Evolutionary conservation across 2,113 vertebrate genomes (phyloP).

Genomic region (Rana temporaria): DNA sequence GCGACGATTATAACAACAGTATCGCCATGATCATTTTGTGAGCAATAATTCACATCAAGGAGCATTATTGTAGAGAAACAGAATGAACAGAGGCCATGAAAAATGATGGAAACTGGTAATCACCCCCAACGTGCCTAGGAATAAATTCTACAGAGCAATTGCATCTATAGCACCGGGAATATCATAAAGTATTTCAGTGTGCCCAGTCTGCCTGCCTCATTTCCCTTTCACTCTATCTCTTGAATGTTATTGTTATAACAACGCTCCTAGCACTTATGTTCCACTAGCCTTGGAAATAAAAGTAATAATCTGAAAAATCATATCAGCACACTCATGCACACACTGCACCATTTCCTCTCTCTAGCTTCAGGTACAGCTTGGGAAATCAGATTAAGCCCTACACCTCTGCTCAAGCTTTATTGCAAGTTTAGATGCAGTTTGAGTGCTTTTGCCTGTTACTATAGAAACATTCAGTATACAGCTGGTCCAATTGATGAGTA

Average conservation of each 20-base stretch:
- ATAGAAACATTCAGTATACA: no score
- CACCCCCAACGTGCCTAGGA: conserved; percentile 29
- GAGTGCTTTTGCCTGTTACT: no score
- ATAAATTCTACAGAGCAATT: conserved; percentile 40
- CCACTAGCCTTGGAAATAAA: conserved; percentile 52
- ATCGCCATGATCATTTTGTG: conserved; percentile 38
- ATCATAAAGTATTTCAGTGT: conserved; percentile 28
- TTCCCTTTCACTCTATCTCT: conserved; percentile 49
- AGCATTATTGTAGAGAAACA: conserved; percentile 26
- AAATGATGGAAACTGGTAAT: conserved; percentile 39
- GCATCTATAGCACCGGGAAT: conserved; percentile 24
- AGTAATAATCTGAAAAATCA: conserved; percentile 51
- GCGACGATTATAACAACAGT: conserved; percentile 37
- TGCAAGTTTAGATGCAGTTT: no score
- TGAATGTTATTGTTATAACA: conserved; percentile 54
- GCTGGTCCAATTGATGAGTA: no score
- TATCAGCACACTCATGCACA: conserved; percentile 47
- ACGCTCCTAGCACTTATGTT: conserved; percentile 49
- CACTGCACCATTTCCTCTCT: conserved; percentile 24
- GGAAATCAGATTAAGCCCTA: conserved; percentile 40
- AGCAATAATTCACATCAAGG: conserved; percentile 30
- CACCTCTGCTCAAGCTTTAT: background rate
- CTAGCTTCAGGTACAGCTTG: conserved; percentile 29
- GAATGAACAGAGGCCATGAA: conserved; percentile 37
- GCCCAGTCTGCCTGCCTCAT: conserved; percentile 44